Evolutionary conservation across 30 jellyfish, hydroid and myxozoan genomes (phyloP).

Genomic region (Turritopsis rubra): DNA sequence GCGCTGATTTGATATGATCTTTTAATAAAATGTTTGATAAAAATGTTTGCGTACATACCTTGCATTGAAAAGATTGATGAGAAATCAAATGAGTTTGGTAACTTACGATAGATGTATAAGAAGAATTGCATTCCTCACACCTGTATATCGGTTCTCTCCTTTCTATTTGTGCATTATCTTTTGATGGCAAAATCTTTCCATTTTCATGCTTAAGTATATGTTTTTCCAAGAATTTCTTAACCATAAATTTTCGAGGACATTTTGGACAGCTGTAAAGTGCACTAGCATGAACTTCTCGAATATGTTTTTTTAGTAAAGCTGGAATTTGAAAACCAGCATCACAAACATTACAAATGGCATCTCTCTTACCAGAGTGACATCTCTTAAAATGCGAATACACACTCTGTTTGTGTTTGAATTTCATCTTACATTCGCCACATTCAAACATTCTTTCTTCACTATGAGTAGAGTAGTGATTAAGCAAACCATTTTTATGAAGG

Average conservation of each 20-base stretch:
- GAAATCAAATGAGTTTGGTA: background rate
- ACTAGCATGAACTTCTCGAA: background rate
- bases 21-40: background rate
- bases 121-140: background rate
- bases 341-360: background rate
- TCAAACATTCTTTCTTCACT: constrained; percentile 10
- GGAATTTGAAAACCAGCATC: constrained; percentile 8
- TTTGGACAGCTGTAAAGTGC: background rate
- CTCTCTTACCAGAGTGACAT: constrained; percentile 12
- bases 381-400: constrained; percentile 5
- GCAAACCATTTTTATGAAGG: background rate
- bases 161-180: background rate
- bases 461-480: constrained; percentile 7
- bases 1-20: background rate
- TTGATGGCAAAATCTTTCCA: background rate
- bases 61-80: background rate
- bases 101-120: background rate
- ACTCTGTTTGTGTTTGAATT: constrained; percentile 6
- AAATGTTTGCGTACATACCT: background rate
- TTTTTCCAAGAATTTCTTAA: background rate
- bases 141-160: background rate
- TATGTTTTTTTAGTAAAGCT: background rate
- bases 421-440: background rate
- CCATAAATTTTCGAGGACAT: constrained; percentile 9
- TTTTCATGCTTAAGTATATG: constrained; percentile 1